A percentile compares a stretch with the other conserved stretches of the same genome.
Conservation (phyloP, 2,797 vertebrate genomes). For the Molossus alvarezi region DNA sequence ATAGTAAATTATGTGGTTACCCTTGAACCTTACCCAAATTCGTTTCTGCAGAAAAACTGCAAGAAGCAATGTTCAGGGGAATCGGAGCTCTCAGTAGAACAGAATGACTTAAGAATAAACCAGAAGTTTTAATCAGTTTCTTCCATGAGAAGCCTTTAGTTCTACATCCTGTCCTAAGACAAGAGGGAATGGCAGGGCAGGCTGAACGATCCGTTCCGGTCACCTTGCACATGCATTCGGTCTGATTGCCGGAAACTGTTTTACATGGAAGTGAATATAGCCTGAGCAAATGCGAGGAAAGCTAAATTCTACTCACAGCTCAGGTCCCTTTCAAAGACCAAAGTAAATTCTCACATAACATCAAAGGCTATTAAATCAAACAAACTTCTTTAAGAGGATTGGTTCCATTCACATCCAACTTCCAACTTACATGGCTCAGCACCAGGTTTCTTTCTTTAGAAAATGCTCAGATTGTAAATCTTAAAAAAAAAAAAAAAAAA, state of each 20-base stretch:
- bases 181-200: neutral
- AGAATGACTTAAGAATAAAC: neutral
- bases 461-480: slow-evolving; percentile 64
- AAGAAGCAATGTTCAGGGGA: neutral
- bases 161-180: neutral
- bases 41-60: neutral
- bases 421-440: slow-evolving; percentile 3
- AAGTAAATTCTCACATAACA: slow-evolving; percentile 71
- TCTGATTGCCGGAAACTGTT: neutral
- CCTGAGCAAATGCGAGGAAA: slow-evolving; percentile 41
- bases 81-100: neutral
- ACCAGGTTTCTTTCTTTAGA: slow-evolving; percentile 64
- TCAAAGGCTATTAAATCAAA: slow-evolving; percentile 75
- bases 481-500: neutral
- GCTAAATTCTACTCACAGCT: slow-evolving; percentile 34
- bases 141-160: neutral
- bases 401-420: slow-evolving; percentile 48
- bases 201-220: neutral
- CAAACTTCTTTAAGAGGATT: slow-evolving; percentile 49
- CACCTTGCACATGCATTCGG: neutral
- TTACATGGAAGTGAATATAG: neutral
- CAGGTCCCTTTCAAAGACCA: slow-evolving; percentile 40
- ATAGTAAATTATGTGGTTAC: slow-evolving; percentile 24
- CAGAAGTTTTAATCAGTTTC: neutral
- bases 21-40: neutral